Conservation (phyloP, 2,888 invertebrate species). For the Eumerus sabulonum region DNA sequence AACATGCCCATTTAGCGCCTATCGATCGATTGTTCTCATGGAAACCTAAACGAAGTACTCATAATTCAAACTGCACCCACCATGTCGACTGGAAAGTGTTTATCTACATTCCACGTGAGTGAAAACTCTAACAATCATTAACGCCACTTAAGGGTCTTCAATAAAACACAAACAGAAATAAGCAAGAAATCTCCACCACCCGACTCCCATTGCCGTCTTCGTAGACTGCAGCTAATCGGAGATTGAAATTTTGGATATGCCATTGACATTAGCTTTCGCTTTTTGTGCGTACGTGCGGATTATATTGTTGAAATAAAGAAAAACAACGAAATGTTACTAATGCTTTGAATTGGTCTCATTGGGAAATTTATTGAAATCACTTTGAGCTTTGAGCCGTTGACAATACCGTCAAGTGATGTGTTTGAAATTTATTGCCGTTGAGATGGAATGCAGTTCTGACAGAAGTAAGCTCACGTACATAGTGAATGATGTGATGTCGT, state of each 20-base stretch:
- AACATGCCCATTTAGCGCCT: too few relatives aligned
- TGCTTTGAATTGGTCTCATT: slow-evolving; percentile 23
- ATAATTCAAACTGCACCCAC: slow-evolving; percentile 1
- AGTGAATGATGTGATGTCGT: too few relatives aligned
- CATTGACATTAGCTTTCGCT: slow-evolving; percentile 67
- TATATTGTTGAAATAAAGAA: slow-evolving; percentile 17
- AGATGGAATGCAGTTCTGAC: slow-evolving; percentile 29
- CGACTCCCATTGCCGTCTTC: not conserved
- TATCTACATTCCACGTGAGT: slow-evolving; percentile 24
- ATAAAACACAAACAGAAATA: not conserved
- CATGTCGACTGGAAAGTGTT: slow-evolving; percentile 47
- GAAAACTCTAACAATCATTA: slow-evolving; percentile 40
- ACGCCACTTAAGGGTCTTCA: slow-evolving; percentile 22
- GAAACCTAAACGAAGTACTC: not conserved
- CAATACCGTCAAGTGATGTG: slow-evolving; percentile 25
- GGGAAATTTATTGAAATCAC: slow-evolving; percentile 32
- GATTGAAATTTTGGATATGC: slow-evolving; percentile 62
- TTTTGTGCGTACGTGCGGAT: slow-evolving; percentile 55
- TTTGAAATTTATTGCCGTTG: slow-evolving; percentile 9
- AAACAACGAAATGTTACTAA: too few relatives aligned
- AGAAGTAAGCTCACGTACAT: not conserved
- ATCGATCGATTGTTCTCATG: too few relatives aligned
- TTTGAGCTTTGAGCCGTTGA: slow-evolving; percentile 47
- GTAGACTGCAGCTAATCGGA: slow-evolving; percentile 3
- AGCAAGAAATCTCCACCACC: too few relatives aligned